Evolutionary conservation across 2,113 vertebrate genomes (phyloP), one percentile per base, ranked within the genome.

Genomic region (Tychaedon coryphoeus): DNA sequence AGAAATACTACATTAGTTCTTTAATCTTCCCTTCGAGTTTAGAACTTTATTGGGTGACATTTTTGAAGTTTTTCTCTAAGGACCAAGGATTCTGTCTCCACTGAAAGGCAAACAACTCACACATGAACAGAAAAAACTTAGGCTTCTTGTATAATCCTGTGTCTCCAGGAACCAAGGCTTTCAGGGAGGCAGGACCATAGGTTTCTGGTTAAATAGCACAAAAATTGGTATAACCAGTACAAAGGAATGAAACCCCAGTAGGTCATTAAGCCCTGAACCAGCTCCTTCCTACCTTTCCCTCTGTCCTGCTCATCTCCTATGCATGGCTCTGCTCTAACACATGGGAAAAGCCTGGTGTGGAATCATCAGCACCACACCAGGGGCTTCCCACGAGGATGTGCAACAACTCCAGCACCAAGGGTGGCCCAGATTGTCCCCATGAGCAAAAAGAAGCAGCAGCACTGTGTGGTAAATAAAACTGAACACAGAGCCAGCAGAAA

Each of bases 261-360:
- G 13, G 47, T 33, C 56, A 50, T n/a, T n/a, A 76, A 78, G 76
- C 9, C 56, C n/a, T 23, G 26, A 5, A 86, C 54, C 7, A 64
- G 60, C 26, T 81, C 34, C 40, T 56, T 19, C 43, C 34, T 64
- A 23, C 34, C 25, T 1, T 0, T 53, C 40, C 43, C 66, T 65
- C 45, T 45, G 22, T 54, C 67, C 53, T 58, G 50, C 3, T 57
- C 71, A 42, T 45, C 85, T 26, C 38, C 3, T 0, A 4, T 4
- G 64, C 57, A 36, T 8, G 0, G 1, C 74, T 70, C 34, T 53
- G 43, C 33, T 40, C 43, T 19, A 22, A 26, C 70, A 26, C 50
- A 8, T 0, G 0, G 25, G 33, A 43, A 29, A 51, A 65, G 23
- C 0, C 0, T 19, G 24, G 17, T 14, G 40, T 14, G 73, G 36